phyloP scores from a whole-genome alignment of 2,113 vertebrate species.

The Vireo altiloquus region DNA sequence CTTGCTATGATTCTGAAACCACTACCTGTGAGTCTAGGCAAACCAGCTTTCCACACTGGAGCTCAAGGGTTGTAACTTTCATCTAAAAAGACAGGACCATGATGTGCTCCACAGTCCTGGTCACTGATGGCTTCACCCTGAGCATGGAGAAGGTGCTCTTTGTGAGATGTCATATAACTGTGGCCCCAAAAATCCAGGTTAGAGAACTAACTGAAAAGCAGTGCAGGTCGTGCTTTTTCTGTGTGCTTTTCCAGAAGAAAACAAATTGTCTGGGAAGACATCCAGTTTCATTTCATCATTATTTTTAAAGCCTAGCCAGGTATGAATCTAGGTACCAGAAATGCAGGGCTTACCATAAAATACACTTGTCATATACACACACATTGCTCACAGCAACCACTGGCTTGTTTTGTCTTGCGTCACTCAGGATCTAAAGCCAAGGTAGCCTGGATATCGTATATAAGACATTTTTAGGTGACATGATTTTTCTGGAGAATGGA shows the following conservation, averaged over 20 bases:
- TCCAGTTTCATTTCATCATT: background rate
- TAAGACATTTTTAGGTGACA: background rate
- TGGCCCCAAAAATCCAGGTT: background rate
- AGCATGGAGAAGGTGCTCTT: background rate
- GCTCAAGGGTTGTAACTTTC: background rate
- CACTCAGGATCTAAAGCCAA: background rate
- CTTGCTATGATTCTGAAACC: background rate
- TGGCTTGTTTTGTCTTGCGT: conserved; percentile 1
- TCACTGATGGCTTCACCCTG: background rate
- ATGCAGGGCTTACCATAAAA: background rate
- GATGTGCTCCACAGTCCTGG: background rate
- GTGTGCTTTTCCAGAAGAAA: background rate
- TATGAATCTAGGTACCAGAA: conserved; percentile 13
- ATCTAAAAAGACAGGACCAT: background rate
- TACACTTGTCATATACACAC: background rate
- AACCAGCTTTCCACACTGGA: background rate
- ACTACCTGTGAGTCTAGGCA: background rate
- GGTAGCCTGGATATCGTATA: background rate
- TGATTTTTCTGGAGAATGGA: background rate
- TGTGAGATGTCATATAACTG: background rate
- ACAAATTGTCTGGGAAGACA: background rate
- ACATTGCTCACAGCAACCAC: background rate
- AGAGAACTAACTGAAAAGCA: background rate
- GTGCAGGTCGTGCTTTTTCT: background rate
- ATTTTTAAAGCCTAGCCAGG: conserved; percentile 4